Evolutionary conservation across 2,888 invertebrate genomes (phyloP).

Genomic region (Gibbula magus): DNA sequence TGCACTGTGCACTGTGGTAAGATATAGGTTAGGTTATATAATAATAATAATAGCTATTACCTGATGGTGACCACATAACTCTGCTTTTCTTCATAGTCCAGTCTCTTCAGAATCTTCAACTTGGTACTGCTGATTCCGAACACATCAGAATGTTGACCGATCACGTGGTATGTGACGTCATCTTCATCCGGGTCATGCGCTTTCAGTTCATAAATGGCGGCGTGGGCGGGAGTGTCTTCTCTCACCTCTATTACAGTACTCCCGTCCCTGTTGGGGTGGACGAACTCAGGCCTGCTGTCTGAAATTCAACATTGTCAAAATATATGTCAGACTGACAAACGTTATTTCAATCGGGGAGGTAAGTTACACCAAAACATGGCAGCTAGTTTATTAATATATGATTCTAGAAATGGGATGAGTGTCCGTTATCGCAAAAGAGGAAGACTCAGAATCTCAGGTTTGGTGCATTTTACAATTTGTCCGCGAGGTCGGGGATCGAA

Average conservation of each 20-base stretch:
- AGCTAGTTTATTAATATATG: no score
- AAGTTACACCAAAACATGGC: no score
- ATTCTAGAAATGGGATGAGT: no score
- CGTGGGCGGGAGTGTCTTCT: not conserved
- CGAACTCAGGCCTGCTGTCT: not conserved
- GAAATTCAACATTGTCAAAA: not conserved
- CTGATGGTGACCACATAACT: not conserved
- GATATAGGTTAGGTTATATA: no score
- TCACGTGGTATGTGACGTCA: slow-evolving; percentile 11
- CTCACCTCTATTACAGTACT: not conserved
- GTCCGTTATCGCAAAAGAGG: no score
- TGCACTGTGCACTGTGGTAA: no score
- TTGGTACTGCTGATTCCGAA: not conserved
- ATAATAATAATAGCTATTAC: no score
- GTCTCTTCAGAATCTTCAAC: slow-evolving; percentile 5
- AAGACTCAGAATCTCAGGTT: no score
- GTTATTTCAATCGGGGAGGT: no score
- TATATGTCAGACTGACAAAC: no score
- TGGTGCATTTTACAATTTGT: no score
- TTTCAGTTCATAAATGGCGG: not conserved
- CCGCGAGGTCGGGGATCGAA: no score
- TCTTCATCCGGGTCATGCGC: slow-evolving; percentile 10
- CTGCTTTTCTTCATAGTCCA: not conserved
- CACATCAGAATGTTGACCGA: not conserved
- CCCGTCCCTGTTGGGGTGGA: not conserved